Evolutionary conservation across 64 coral and sea anemone species (phyloP).

Genomic region (Catalaphyllia jardinei): DNA sequence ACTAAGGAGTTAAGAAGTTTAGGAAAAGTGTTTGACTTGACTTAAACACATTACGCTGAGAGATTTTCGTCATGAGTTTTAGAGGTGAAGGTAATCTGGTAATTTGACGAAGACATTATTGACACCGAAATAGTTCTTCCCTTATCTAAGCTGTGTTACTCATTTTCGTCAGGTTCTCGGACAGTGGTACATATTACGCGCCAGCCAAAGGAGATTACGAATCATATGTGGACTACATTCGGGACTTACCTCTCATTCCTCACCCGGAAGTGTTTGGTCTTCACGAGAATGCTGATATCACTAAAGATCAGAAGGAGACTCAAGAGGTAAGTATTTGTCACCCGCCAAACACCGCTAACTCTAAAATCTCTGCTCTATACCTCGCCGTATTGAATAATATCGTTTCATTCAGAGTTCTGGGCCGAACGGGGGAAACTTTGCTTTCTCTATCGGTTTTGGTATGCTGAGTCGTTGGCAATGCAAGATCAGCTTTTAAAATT

Average conservation of each 20-base stretch:
- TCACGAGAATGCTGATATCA: conserved; percentile 98
- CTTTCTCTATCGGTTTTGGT: too few species aligned
- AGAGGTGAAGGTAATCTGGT: too few species aligned
- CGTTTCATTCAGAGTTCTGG: not conserved
- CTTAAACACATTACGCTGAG: too few species aligned
- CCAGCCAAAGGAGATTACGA: conserved; percentile 88
- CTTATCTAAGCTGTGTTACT: not conserved
- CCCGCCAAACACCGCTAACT: not conserved
- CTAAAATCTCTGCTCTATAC: not conserved
- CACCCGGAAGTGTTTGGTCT: conserved; percentile 98
- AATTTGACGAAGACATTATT: too few species aligned
- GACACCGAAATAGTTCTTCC: not conserved
- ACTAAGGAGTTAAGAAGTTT: too few species aligned
- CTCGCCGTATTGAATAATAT: not conserved
- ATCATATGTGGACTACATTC: conserved; percentile 84
- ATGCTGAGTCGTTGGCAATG: too few species aligned
- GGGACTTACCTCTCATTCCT: conserved; percentile 76
- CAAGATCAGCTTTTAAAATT: too few species aligned
- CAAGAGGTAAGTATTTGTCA: conserved; percentile 55
- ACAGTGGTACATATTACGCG: conserved; percentile 91
- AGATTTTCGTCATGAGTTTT: too few species aligned
- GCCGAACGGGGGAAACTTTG: too few species aligned
- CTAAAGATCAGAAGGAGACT: conserved; percentile 96
- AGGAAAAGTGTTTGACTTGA: too few species aligned
- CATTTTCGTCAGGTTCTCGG: conserved; percentile 68